Base-by-base conservation (phyloP, 1,140 invertebrate genomes). In the Heliconius eleuchia region DNA sequence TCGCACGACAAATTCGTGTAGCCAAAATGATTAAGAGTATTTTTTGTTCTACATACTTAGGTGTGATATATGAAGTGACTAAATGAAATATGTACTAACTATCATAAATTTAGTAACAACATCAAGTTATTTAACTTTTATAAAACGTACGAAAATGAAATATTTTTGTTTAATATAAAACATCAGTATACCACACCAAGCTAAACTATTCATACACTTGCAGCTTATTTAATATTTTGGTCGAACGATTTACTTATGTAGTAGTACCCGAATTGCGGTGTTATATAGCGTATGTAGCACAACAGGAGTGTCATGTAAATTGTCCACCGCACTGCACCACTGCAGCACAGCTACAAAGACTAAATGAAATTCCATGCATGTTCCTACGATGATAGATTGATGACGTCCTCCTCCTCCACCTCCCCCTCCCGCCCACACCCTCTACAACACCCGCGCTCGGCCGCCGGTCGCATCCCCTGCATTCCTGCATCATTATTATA, bases 301-400 rank as follows among this genome's bases (percentile, higher is more conserved):
- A 73, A 52, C 71, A 73, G 39, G 16, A 39, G 42, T 72, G 60
- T 73, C 50, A 78, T 73, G 71, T 78, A 73, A 73, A 73, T 46
- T 46, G 55, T 57, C 55, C 52, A 27, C 73, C 60, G 66, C 50
- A 79, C 66, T 79, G 60, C 60, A 66, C 23, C 27, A 57, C 27
- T 66, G 78, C 78, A 76, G 78, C 27, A 34, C 66, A 23, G 74
- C 37, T 50, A 75, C 78, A 46, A 76, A 79, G 70, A 79, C 78
- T 76, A 79, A 76, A 79, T 79, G 73, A 79, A 79, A 79, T 79
- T 79, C 78, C 78, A 18, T n/a, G 23, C 78, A 72, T 73, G 76
- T 42, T 78, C 23, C 13, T 46, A 42, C 39, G 73, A 79, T 79
- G 78, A 79, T 74, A 73, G 60, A 75, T 79, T 79, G 55, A 60